These are phyloP conservation scores for Syrista parreyssii DNA, from an alignment of 2,888 invertebrate genomes.

Conservation along the genomic window DNA sequence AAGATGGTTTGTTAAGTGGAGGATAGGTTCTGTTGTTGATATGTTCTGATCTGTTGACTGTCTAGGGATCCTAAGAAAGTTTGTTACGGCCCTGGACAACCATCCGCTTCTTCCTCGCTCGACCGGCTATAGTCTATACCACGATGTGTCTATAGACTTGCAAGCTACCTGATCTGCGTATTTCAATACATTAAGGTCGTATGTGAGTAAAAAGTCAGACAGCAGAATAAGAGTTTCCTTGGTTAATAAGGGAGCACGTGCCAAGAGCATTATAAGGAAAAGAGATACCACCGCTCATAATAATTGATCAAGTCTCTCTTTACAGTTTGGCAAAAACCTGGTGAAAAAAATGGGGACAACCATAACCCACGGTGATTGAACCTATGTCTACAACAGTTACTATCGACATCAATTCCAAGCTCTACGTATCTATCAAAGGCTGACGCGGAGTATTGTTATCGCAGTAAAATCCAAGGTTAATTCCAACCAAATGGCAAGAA, in stretches of 20 bases:
- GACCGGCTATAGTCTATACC: constrained; percentile 43
- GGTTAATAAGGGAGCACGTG: neutral
- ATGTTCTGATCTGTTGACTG: neutral
- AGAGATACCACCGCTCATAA: neutral
- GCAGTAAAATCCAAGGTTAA: neutral
- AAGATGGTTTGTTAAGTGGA: neutral
- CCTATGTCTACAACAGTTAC: neutral
- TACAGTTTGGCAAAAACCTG: neutral
- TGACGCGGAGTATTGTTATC: neutral
- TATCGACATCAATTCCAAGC: neutral
- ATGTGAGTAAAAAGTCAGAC: constrained; percentile 41
- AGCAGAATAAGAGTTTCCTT: neutral
- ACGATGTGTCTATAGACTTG: constrained; percentile 23
- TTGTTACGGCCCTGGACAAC: constrained; percentile 32
- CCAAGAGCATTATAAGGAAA: neutral
- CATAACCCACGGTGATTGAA: neutral
- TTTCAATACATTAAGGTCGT: constrained; percentile 43
- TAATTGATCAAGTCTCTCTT: neutral
- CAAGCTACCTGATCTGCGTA: constrained; percentile 48
- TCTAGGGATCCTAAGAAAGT: neutral
- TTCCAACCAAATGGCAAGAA: neutral
- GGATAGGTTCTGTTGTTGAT: neutral
- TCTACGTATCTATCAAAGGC: neutral
- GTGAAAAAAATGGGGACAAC: neutral
- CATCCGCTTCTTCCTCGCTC: constrained; percentile 48